Evolutionary conservation across 1,140 invertebrate species (phyloP).

Genomic region (Elysia chlorotica): DNA sequence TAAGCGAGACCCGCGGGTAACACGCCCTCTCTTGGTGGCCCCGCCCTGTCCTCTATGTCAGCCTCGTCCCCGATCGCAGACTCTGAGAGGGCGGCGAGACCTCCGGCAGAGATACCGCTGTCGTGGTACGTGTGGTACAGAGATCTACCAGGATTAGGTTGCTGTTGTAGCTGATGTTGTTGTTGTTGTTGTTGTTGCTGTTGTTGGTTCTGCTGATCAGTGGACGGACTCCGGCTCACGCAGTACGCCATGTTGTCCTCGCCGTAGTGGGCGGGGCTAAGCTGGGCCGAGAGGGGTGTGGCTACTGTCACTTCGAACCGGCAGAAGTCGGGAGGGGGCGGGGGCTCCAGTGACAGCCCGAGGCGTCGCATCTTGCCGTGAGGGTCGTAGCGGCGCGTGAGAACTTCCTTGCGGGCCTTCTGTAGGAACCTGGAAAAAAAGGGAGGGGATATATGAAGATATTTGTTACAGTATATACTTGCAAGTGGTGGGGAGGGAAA

Average conservation of each 20-base stretch:
- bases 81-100: no score
- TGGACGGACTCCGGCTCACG: constrained; percentile 35
- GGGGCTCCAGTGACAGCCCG: constrained; percentile 26
- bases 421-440: constrained; percentile 15
- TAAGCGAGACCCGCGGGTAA: background rate
- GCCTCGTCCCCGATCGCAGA: no score
- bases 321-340: constrained; percentile 29
- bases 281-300: constrained; percentile 10
- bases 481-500: no score
- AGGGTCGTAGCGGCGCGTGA: constrained; percentile 45
- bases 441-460: background rate
- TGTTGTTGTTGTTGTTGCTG: no score
- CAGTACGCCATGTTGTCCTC: constrained; percentile 36
- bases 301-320: background rate
- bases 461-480: background rate
- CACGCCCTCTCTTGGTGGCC: no score
- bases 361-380: constrained; percentile 35
- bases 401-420: constrained; percentile 32
- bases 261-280: background rate
- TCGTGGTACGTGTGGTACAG: constrained; percentile 41
- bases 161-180: no score
- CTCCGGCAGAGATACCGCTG: constrained; percentile 43
- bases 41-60: no score
- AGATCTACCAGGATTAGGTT: background rate
- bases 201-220: constrained; percentile 23